Conservation (phyloP, 2,113 vertebrate genomes). For the Ailuropoda melanoleuca region DNA sequence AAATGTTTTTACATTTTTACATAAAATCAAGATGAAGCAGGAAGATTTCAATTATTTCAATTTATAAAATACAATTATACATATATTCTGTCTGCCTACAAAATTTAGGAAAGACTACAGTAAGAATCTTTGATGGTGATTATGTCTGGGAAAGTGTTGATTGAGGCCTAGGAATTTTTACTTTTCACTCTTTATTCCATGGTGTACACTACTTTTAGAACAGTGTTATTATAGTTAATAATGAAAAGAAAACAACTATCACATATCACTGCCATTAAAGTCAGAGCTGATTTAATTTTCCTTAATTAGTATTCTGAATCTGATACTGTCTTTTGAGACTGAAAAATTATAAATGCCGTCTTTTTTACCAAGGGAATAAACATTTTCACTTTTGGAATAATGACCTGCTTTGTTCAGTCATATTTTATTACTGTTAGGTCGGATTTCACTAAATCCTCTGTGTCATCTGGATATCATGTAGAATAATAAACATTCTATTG, state of each 20-base stretch:
- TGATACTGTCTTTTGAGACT: constrained; percentile 6
- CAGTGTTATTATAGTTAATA: background rate
- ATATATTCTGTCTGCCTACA: background rate
- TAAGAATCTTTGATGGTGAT: background rate
- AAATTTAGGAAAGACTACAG: background rate
- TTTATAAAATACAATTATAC: background rate
- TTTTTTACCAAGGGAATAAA: constrained; percentile 36
- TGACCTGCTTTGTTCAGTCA: constrained; percentile 49
- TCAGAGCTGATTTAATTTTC: constrained; percentile 41
- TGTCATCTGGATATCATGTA: background rate
- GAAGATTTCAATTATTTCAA: background rate
- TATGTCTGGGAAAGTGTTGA: background rate
- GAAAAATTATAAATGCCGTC: constrained; percentile 47
- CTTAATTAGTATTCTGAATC: constrained; percentile 52
- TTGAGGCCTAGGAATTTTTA: background rate
- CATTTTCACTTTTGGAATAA: constrained; percentile 42
- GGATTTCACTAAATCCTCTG: background rate
- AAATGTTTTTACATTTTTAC: background rate
- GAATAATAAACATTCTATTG: constrained; percentile 12
- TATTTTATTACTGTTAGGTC: constrained; percentile 34
- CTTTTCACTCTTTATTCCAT: background rate
- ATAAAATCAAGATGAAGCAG: background rate
- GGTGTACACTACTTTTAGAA: background rate
- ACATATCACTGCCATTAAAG: background rate
- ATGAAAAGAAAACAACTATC: background rate